Evolutionary conservation across 2,888 invertebrate genomes (phyloP).

Genomic region (Pegoplata infirma): DNA sequence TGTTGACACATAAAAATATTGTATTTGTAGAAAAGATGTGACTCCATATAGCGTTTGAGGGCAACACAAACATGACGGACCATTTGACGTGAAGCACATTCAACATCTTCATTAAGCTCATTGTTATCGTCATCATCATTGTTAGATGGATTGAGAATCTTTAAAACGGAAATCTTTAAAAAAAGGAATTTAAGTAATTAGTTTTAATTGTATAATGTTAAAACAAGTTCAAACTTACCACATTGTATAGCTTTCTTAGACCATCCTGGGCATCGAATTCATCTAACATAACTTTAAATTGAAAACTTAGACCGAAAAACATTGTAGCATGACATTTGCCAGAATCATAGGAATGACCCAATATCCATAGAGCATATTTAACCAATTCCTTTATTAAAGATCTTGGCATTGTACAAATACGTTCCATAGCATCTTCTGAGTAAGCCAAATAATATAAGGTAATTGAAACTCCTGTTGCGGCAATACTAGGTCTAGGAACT

Average conservation of each 20-base stretch:
- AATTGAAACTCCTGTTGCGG: constrained; percentile 96
- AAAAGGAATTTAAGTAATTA: too few species aligned
- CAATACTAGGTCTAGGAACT: constrained; percentile 95
- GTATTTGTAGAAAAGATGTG: constrained; percentile 90
- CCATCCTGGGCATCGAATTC: constrained; percentile 97
- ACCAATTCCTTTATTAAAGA: constrained; percentile 88
- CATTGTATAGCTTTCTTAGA: constrained; percentile 94
- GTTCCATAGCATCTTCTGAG: constrained; percentile 98
- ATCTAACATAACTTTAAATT: constrained; percentile 94
- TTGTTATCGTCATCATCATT: constrained; percentile 82
- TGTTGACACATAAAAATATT: constrained; percentile 83
- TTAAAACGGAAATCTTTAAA: constrained; percentile 87
- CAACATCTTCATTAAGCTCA: constrained; percentile 88
- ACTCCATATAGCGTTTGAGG: constrained; percentile 93
- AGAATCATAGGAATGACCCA: constrained; percentile 98
- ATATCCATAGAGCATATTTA: constrained; percentile 94
- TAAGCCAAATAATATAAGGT: constrained; percentile 98
- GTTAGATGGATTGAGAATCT: constrained; percentile 84
- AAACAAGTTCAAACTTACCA: constrained; percentile 76
- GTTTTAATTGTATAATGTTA: neutral
- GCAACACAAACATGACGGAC: constrained; percentile 94
- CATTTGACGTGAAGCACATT: constrained; percentile 93
- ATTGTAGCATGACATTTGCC: constrained; percentile 98
- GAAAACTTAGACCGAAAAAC: constrained; percentile 97
- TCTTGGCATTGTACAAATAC: constrained; percentile 92